These are phyloP conservation scores for Neria commutata DNA, from an alignment of 2,888 invertebrate genomes.

Conservation along the genomic window DNA sequence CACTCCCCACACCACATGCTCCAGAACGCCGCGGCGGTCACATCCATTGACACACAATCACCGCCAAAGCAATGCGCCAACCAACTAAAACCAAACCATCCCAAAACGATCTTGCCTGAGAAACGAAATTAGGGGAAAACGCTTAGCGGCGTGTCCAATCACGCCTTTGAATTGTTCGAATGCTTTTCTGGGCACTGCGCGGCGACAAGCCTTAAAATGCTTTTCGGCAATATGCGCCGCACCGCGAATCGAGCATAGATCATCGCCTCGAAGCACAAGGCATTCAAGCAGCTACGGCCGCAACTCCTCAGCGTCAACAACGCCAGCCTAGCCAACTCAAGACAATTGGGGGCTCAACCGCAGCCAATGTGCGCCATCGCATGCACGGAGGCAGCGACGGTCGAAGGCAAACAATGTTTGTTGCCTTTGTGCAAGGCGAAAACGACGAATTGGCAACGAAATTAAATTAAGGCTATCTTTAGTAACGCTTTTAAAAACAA, in stretches of 20 bases:
- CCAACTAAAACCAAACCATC: background rate
- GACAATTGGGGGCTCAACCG: conserved; percentile 35
- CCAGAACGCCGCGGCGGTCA: background rate
- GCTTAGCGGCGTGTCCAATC: conserved; percentile 33
- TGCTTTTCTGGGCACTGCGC: conserved; percentile 26
- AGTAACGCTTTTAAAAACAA: background rate
- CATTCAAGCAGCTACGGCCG: background rate
- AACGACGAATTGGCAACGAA: conserved; percentile 6
- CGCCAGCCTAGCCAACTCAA: no score
- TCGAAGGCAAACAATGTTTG: no score
- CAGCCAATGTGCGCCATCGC: conserved; percentile 10
- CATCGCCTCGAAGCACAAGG: conserved; percentile 32
- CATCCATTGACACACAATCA: no score
- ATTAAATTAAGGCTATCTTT: conserved; percentile 9
- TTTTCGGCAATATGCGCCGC: background rate
- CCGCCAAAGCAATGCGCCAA: background rate
- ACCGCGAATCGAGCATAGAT: conserved; percentile 32
- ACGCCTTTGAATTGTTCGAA: conserved; percentile 37
- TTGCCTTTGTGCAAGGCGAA: background rate
- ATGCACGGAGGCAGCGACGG: background rate
- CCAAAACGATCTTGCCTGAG: conserved; percentile 24
- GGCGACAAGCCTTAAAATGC: conserved; percentile 32
- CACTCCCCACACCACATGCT: no score
- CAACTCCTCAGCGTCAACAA: background rate
- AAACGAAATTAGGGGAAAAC: conserved; percentile 31